Evolutionary conservation across 2,113 vertebrate species (phyloP).

Genomic region (Mellivora capensis): DNA sequence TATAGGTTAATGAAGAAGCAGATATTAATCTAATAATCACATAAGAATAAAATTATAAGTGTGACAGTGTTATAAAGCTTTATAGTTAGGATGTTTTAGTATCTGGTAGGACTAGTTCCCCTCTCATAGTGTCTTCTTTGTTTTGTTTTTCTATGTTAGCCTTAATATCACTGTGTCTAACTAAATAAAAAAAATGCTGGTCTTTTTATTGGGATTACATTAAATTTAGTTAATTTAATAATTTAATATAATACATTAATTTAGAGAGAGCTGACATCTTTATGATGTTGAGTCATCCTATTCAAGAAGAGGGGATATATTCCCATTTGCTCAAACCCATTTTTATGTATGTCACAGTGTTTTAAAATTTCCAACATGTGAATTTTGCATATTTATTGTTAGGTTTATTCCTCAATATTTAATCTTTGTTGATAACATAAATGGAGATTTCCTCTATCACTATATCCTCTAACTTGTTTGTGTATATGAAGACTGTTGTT

Average conservation of each 20-base stretch:
- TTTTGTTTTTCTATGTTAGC: not conserved
- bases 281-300: not conserved
- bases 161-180: not conserved
- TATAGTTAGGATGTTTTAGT: not conserved
- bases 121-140: not conserved
- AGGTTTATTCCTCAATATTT: not conserved
- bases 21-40: not conserved
- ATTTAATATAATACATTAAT: not conserved
- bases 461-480: not conserved
- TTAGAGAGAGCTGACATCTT: not conserved
- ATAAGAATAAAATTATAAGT: not conserved
- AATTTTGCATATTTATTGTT: not conserved
- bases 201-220: conserved; percentile 14
- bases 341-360: not conserved
- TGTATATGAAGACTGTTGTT: not conserved
- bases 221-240: not conserved
- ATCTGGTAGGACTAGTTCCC: not conserved
- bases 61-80: not conserved
- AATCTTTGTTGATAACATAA: not conserved
- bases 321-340: not conserved
- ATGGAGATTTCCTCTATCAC: not conserved
- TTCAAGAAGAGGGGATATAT: not conserved
- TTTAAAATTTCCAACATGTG: not conserved
- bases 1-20: not conserved
- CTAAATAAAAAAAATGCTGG: not conserved